phyloP scores from a whole-genome alignment of 2,113 vertebrate species.

The Peucedramus taeniatus region DNA sequence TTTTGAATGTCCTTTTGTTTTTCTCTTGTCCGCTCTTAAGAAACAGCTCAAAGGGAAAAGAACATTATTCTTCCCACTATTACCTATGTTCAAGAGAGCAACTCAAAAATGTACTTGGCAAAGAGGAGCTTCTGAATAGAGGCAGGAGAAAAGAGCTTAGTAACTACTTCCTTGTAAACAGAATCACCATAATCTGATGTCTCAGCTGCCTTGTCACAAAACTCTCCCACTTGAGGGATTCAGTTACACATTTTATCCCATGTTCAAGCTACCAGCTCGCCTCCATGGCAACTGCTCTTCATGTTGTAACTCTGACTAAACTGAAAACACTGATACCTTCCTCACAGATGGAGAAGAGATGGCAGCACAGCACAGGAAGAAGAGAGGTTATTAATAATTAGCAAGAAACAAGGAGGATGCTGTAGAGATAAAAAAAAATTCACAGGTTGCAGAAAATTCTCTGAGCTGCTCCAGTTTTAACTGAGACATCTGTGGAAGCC shows the following conservation, averaged over 20 bases:
- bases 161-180: neutral
- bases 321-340: neutral
- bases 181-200: neutral
- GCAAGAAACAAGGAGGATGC: neutral
- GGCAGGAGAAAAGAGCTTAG: neutral
- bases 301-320: neutral
- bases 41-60: neutral
- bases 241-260: neutral
- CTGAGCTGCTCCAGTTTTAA: neutral
- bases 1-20: neutral
- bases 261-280: neutral
- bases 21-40: neutral
- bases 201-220: neutral
- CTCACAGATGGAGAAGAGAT: neutral
- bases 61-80: neutral
- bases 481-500: neutral
- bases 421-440: neutral
- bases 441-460: neutral
- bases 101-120: neutral
- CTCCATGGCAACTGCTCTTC: neutral
- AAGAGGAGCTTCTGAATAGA: neutral
- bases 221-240: neutral
- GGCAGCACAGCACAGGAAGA: neutral
- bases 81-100: neutral
- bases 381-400: neutral